Conservation (phyloP, 2,113 vertebrate species). For the Carassius auratus region DNA sequence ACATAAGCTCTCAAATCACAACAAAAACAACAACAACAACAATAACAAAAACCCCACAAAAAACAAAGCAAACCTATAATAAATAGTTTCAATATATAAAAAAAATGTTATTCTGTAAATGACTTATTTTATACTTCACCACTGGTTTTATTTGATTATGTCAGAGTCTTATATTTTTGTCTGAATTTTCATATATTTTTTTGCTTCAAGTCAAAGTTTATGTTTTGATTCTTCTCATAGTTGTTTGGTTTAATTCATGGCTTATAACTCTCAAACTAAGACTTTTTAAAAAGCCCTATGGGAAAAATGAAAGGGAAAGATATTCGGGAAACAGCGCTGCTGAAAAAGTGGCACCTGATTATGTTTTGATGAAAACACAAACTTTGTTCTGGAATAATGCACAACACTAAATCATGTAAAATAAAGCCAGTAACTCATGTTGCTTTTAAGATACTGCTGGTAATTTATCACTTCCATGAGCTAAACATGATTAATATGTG, state of each 20-base stretch:
- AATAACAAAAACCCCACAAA: neutral
- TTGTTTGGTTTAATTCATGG: neutral
- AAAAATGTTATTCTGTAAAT: neutral
- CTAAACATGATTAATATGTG: neutral
- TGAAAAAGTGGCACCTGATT: neutral
- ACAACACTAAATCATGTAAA: neutral
- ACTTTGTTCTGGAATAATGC: neutral
- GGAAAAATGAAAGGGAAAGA: neutral
- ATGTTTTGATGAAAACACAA: neutral
- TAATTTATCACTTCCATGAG: neutral
- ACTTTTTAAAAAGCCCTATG: neutral
- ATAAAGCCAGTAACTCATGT: neutral
- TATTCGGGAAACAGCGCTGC: neutral
- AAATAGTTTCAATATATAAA: neutral
- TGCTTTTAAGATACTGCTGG: neutral
- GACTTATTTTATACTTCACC: neutral
- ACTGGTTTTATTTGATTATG: neutral
- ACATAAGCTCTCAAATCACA: neutral
- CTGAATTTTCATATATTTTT: too few relatives aligned
- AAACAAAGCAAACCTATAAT: neutral
- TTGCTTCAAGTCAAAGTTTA: neutral
- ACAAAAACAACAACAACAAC: neutral
- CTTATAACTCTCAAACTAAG: neutral
- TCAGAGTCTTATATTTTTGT: neutral
- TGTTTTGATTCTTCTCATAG: neutral